These are phyloP conservation scores for Heliconius nattereri DNA, from an alignment of 1,140 invertebrate species.

Conservation along the genomic window DNA sequence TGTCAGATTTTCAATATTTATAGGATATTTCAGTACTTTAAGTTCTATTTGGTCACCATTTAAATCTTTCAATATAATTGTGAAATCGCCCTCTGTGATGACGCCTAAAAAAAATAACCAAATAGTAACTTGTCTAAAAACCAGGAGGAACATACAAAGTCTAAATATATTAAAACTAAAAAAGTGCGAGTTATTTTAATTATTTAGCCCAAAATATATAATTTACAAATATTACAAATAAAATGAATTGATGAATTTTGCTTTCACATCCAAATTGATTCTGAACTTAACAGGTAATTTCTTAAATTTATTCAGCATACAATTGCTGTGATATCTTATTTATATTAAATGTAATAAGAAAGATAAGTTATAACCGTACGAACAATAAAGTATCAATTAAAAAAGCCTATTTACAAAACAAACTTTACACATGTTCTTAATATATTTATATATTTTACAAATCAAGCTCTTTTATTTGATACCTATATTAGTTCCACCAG, in stretches of 20 bases:
- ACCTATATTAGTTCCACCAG: too few relatives aligned
- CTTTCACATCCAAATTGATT: neutral
- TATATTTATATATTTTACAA: too few relatives aligned
- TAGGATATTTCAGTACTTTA: conserved; percentile 54
- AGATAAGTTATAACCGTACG: too few relatives aligned
- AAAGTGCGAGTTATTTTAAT: neutral
- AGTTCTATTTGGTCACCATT: conserved; percentile 56
- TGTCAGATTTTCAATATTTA: conserved; percentile 47
- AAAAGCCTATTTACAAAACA: too few relatives aligned
- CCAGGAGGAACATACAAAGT: neutral
- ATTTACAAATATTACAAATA: neutral
- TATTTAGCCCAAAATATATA: neutral
- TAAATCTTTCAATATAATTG: conserved; percentile 59
- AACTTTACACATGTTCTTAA: too few relatives aligned
- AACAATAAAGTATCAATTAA: too few relatives aligned
- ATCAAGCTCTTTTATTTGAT: too few relatives aligned
- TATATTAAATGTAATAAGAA: too few relatives aligned
- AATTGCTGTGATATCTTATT: neutral
- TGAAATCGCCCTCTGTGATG: conserved; percentile 57
- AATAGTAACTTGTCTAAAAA: neutral
- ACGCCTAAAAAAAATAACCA: conserved; percentile 61
- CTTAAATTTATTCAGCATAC: neutral
- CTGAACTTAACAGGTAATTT: neutral
- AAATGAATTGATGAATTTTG: neutral
- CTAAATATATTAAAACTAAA: neutral